Conservation (phyloP, 2,113 vertebrate genomes). For the Gracilinanus agilis region DNA sequence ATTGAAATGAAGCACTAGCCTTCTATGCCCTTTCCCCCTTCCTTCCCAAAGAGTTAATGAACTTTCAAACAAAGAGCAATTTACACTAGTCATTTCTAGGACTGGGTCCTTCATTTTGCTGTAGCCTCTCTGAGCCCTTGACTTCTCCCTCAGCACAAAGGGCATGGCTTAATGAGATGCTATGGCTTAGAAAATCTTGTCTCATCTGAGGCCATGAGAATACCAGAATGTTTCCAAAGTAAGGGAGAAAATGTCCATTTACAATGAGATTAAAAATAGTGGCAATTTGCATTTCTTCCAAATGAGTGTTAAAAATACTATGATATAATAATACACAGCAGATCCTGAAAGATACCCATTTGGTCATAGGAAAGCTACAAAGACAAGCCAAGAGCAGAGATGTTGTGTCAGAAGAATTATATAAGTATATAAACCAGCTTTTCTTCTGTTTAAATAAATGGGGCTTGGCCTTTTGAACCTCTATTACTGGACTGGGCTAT, state of each 20-base stretch:
- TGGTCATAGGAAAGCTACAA: background rate
- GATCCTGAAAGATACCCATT: background rate
- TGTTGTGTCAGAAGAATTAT: constrained; percentile 1
- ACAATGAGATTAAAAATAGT: constrained; percentile 60
- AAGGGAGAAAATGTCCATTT: constrained; percentile 55
- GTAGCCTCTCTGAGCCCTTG: background rate
- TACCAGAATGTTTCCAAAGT: constrained; percentile 33
- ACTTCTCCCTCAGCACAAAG: constrained; percentile 37
- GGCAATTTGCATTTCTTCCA: constrained; percentile 52
- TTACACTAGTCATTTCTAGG: background rate
- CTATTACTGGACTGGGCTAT: constrained; percentile 29
- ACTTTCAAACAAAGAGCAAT: constrained; percentile 19
- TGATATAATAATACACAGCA: constrained; percentile 9
- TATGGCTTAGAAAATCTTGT: constrained; percentile 59
- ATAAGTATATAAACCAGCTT: background rate
- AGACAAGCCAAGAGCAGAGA: constrained; percentile 4
- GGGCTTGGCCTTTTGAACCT: constrained; percentile 7
- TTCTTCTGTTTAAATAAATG: background rate
- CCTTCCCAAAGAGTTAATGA: constrained; percentile 13
- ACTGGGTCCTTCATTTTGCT: constrained; percentile 42
- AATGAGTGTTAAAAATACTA: constrained; percentile 37
- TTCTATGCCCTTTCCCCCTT: background rate
- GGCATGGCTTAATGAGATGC: background rate
- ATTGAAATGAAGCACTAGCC: constrained; percentile 28
- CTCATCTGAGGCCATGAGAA: constrained; percentile 52